phyloP scores from a whole-genome alignment of 2,113 vertebrate genomes.

The Sakesphorus luctuosus region DNA sequence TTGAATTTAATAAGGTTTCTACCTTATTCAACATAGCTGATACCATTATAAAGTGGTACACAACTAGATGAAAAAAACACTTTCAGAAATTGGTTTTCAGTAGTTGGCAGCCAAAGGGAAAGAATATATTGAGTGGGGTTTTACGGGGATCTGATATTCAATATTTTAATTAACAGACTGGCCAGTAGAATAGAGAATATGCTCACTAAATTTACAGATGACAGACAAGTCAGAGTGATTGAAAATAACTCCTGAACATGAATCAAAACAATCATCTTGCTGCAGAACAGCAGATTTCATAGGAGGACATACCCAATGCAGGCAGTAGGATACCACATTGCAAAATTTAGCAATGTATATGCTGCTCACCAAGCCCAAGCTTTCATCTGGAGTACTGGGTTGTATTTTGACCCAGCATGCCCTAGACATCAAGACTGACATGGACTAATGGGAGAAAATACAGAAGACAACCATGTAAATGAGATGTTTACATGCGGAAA shows the following conservation, averaged over 20 bases:
- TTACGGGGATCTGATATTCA: slow-evolving; percentile 2
- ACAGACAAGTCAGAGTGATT: not conserved
- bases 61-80: not conserved
- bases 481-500: not conserved
- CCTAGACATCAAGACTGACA: not conserved
- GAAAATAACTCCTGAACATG: not conserved
- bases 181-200: not conserved
- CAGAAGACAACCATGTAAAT: not conserved
- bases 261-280: not conserved
- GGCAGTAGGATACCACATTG: not conserved
- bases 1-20: not conserved
- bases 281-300: not conserved
- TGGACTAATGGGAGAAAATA: not conserved
- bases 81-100: slow-evolving; percentile 13
- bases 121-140: slow-evolving; percentile 5
- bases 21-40: not conserved
- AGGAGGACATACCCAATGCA: not conserved
- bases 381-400: not conserved
- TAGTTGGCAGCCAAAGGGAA: not conserved
- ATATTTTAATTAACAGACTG: slow-evolving; percentile 42
- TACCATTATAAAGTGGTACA: not conserved
- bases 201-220: not conserved
- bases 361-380: not conserved
- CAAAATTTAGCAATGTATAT: accelerated
- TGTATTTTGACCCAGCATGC: not conserved